Base-by-base conservation (phyloP, 2,113 vertebrate genomes). In the Psettodes erumei region DNA sequence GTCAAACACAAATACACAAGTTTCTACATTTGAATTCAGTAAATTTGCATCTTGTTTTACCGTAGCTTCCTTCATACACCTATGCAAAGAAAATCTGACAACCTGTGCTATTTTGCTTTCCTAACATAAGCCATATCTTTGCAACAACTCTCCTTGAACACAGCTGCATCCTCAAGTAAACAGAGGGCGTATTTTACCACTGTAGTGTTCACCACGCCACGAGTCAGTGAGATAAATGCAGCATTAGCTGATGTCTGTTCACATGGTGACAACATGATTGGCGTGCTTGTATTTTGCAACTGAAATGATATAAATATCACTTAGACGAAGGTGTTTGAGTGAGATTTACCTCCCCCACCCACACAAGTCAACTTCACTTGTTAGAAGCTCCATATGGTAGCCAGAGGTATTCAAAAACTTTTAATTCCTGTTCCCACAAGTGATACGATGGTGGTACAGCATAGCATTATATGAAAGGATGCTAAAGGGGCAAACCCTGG, bases 1-100 rank as follows among this genome's bases (percentile, higher is more conserved):
- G 83, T 86, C 81, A 77, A 67, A 68, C 16, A 21, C 55, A 55
- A 53, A 76, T 25, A 58, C 30, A 58, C 27, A 68, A 47, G 54
- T 80, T 55, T n/a, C 37, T 6, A 8, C 28, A 70, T 79, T 71
- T 54, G n/a, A 83, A 66, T 70, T 71, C 43, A 71, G 40, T 71
- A 6, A 38, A 47, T 71, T 30, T 59, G 25, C 15, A 30, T 51
- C 38, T 9, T 13, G 32, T 70, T 79, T 54, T 30, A 62, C 21
- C 11, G 58, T 33, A 37, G 42, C 54, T 43, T 77, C 8, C 40
- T 37, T 47, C 27, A 23, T 27, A 38, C 40, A 76, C 30, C 55
- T 42, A 7, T 27, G 28, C 25, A 33, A 15, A 58, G 8, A 65
- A 33, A 54, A 33, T n/a, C n/a, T n/a, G n/a, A n/a, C n/a, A n/a